These are phyloP conservation scores for Leptopilina boulardi DNA, from an alignment of 1,140 invertebrate genomes.

Conservation along the genomic window DNA sequence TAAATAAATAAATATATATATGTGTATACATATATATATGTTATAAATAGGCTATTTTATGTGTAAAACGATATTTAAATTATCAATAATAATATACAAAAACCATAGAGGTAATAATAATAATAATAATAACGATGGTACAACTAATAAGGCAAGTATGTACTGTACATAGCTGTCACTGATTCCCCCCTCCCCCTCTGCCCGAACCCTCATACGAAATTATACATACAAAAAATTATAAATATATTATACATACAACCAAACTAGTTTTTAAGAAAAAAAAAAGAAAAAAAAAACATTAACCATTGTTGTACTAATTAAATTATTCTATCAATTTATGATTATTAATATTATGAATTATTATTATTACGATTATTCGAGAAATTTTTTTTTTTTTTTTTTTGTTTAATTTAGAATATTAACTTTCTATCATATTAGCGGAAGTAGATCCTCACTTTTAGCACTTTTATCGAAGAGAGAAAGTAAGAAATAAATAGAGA, in stretches of 20 bases:
- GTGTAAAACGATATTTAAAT: slow-evolving; percentile 70
- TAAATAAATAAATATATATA: slow-evolving; percentile 48
- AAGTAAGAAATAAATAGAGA: slow-evolving; percentile 36
- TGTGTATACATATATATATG: slow-evolving; percentile 55
- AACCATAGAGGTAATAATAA: slow-evolving; percentile 68
- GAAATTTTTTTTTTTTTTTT: slow-evolving; percentile 62
- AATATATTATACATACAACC: slow-evolving; percentile 62
- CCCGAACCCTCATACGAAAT: slow-evolving; percentile 60
- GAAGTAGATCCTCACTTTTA: slow-evolving; percentile 74
- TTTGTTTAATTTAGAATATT: slow-evolving; percentile 69
- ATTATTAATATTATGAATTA: slow-evolving; percentile 53
- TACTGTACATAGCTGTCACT: slow-evolving; percentile 75
- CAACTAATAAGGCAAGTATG: slow-evolving; percentile 74
- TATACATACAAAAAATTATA: slow-evolving; percentile 53
- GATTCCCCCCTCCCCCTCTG: slow-evolving; percentile 51
- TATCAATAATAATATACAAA: slow-evolving; percentile 60
- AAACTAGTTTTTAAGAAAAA: slow-evolving; percentile 68
- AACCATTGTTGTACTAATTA: slow-evolving; percentile 73
- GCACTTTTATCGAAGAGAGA: slow-evolving; percentile 62
- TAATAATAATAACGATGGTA: slow-evolving; percentile 67
- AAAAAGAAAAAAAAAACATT: too few relatives aligned
- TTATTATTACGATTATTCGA: slow-evolving; percentile 57
- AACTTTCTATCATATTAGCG: slow-evolving; percentile 64
- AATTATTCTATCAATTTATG: slow-evolving; percentile 53
- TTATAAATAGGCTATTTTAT: slow-evolving; percentile 71